Percentiles rank a stretch among this genome's conserved stretches.
Evolutionary conservation across 1,140 invertebrate genomes (phyloP).

Genomic region (Venturia canescens): DNA sequence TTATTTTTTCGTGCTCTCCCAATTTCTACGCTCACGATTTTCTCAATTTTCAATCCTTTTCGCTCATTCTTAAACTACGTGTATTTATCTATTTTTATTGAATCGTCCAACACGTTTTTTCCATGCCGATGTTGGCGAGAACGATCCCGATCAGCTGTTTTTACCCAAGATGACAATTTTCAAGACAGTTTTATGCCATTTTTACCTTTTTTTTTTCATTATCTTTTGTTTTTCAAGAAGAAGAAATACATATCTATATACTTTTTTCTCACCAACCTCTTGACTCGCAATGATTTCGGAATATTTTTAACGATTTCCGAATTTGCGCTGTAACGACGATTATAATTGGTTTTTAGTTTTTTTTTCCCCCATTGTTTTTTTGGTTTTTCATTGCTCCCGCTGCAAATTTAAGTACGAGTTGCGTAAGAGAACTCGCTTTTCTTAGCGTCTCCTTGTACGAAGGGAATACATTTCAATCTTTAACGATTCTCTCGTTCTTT

Average conservation of each 20-base stretch:
- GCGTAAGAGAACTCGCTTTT: too few species aligned
- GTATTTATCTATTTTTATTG: slow-evolving; percentile 41
- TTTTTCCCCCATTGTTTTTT: too few species aligned
- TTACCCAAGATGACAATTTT: background rate
- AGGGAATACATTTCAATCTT: too few species aligned
- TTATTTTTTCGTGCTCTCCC: background rate
- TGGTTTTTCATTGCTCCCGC: too few species aligned
- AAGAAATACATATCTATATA: slow-evolving; percentile 37
- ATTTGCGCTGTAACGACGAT: too few species aligned
- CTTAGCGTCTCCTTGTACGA: too few species aligned
- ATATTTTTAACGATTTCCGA: too few species aligned
- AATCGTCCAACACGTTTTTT: slow-evolving; percentile 34
- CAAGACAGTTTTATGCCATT: slow-evolving; percentile 3
- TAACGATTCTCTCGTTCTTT: too few species aligned
- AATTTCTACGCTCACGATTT: too few species aligned
- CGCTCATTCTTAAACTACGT: slow-evolving; percentile 39
- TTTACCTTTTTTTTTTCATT: background rate
- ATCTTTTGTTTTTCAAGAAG: background rate
- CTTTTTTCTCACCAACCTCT: background rate
- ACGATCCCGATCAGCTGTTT: slow-evolving; percentile 3
- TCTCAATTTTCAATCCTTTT: background rate
- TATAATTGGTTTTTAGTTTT: too few species aligned
- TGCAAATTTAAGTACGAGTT: too few species aligned
- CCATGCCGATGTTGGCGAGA: slow-evolving; percentile 1
- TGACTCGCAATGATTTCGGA: too few species aligned